Percentiles rank a stretch among this genome's conserved stretches.
phyloP scores from a whole-genome alignment of 2,113 vertebrate species.

The Rhea pennata region DNA sequence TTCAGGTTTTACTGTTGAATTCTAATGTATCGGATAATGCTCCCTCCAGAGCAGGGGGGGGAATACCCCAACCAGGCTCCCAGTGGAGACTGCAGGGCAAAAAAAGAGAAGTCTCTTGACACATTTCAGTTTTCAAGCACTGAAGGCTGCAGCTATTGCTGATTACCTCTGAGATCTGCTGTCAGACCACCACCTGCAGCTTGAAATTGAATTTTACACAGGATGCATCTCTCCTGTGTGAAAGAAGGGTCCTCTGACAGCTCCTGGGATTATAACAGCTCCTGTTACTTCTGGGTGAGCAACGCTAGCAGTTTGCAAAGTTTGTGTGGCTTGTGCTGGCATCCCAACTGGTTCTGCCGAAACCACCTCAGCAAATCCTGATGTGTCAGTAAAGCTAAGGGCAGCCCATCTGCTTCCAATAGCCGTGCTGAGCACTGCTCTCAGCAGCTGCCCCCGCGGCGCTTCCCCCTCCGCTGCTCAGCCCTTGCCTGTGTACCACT shows the following conservation, averaged over 20 bases:
- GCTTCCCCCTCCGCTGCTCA: not conserved
- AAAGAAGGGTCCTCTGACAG: not conserved
- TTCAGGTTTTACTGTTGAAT: not conserved
- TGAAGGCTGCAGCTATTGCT: not conserved
- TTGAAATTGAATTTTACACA: not conserved
- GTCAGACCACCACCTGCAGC: not conserved
- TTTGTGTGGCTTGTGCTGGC: not conserved
- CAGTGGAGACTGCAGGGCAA: not conserved
- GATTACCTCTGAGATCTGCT: not conserved
- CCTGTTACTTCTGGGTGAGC: not conserved
- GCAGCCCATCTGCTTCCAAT: not conserved
- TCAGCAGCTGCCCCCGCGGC: not conserved
- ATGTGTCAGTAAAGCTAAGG: not conserved
- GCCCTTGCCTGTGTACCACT: not conserved
- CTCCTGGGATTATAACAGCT: not conserved
- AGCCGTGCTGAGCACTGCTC: not conserved
- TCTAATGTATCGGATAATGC: not conserved
- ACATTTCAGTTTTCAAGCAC: not conserved
- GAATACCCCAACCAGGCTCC: not conserved
- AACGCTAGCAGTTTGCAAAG: not conserved
- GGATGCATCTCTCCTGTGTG: not conserved
- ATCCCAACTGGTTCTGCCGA: not conserved
- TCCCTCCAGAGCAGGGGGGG: accelerated
- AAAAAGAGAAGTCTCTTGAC: not conserved
- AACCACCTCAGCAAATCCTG: not conserved